Evolutionary conservation across 2,797 vertebrate species (phyloP), one percentile per base, ranked within the genome.

Genomic region (Bradypodion pumilum): DNA sequence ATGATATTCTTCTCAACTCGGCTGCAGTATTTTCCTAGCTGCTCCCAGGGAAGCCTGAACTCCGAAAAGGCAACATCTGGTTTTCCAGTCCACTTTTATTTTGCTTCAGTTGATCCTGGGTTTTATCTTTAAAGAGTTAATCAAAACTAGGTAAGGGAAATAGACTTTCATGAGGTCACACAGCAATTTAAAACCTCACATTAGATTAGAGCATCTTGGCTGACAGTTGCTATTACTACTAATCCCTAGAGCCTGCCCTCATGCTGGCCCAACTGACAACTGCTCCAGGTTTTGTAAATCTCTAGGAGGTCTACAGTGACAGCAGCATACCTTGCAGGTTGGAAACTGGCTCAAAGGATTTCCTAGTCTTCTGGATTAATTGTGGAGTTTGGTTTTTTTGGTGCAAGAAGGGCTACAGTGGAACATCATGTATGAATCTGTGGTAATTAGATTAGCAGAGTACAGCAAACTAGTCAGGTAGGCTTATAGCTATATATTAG

Each of bases 61-160:
- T 91, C 84, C 19, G 56, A 84, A 83, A 66, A 88, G 46, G 60
- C 13, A 83, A 59, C 85, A 85, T 80, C 90, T 91, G 89, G 81
- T 79, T 93, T 87, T 77, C 69, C 21, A 91, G 72, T 85, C 68
- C 83, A 70, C 56, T 52, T 87, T 70, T 77, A 25, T 85, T 83
- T 85, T 81, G 44, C 62, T 69, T 87, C 87, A 91, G 52, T 80
- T 87, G 90, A 93, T 75, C 40, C 86, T n/a, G 7, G 46, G 74
- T 91, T 92, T 86, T 82, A 91, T 90, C 81, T 32, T 52, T 69
- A 0, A 35, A 80, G 82, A 77, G 80, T 82, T 89, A 90, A 86
- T 62, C 88, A 83, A 88, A 4, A 13, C 70, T 68, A 3, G 59
- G 49, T 6, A 66, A 86, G 56, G 78, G n/a, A 56, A 90, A 89